Conservation (phyloP, 2,113 vertebrate species). For the Salvelinus fontinalis region DNA sequence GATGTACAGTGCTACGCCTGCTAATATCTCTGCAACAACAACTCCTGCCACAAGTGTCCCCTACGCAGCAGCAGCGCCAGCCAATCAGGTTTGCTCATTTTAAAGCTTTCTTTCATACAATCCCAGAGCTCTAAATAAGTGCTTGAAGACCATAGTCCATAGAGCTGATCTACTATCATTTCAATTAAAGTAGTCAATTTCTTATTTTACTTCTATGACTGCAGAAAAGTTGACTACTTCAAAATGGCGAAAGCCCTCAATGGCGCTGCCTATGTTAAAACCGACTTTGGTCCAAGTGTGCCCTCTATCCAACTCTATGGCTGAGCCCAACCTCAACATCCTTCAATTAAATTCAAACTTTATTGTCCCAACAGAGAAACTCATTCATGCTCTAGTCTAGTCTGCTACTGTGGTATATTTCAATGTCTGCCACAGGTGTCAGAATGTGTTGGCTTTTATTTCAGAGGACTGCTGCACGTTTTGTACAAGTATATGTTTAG, state of each 20-base stretch:
- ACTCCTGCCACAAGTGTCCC: conserved; percentile 99
- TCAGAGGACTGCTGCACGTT: background rate
- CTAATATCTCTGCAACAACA: conserved; percentile 99
- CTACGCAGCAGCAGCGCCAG: conserved; percentile 99
- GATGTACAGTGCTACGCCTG: conserved; percentile 99
- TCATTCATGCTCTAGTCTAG: background rate
- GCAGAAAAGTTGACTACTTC: no score
- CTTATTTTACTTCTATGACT: no score
- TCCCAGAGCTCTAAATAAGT: conserved; percentile 98
- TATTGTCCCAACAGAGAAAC: no score
- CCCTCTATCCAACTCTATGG: no score
- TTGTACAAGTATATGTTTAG: background rate
- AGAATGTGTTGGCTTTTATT: background rate
- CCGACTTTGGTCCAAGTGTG: no score
- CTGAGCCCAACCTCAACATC: no score
- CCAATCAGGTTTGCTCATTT: conserved; percentile 99
- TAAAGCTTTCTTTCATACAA: conserved; percentile 98
- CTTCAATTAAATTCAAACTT: no score
- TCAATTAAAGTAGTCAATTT: no score
- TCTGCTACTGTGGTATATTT: background rate
- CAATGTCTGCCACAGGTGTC: no score
- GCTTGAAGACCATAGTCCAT: conserved; percentile 47
- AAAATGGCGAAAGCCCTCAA: no score
- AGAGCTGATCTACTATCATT: background rate
- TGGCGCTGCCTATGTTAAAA: no score